A percentile compares a stretch with the other conserved stretches of the same genome.
Evolutionary conservation across 2,113 vertebrate species (phyloP).

Genomic region (Chamaea fasciata): DNA sequence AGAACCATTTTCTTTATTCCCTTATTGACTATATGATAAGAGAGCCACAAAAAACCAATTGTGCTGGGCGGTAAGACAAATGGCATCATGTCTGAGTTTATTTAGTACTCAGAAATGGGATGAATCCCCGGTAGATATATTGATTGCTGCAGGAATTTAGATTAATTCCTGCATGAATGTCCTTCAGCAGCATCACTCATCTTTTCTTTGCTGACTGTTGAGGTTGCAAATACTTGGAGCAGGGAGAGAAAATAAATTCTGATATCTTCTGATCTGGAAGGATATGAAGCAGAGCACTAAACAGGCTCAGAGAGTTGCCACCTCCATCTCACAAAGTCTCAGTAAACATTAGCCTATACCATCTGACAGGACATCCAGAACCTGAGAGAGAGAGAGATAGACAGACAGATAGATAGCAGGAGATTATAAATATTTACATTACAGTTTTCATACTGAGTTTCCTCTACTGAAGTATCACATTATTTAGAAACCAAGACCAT

Average conservation of each 20-base stretch:
- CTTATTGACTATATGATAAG: neutral
- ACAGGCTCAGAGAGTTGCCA: neutral
- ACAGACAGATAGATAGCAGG: neutral
- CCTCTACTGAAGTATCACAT: neutral
- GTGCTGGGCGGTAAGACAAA: neutral
- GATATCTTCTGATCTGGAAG: neutral
- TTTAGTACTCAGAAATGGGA: neutral
- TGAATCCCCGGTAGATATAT: neutral
- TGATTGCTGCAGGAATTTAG: neutral
- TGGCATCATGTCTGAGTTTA: neutral
- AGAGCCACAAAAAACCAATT: neutral
- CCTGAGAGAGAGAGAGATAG: neutral
- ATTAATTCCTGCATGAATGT: neutral
- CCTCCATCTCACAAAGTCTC: neutral
- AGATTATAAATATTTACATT: neutral
- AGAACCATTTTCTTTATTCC: neutral
- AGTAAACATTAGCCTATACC: neutral
- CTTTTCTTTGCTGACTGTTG: neutral
- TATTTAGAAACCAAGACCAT: neutral
- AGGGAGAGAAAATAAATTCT: neutral
- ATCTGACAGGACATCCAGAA: neutral
- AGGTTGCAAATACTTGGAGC: neutral
- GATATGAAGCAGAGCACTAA: neutral
- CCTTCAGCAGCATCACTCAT: neutral
- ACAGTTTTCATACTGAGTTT: neutral